Conservation (phyloP, 2,113 vertebrate species). For the Chaetodon auriga region DNA sequence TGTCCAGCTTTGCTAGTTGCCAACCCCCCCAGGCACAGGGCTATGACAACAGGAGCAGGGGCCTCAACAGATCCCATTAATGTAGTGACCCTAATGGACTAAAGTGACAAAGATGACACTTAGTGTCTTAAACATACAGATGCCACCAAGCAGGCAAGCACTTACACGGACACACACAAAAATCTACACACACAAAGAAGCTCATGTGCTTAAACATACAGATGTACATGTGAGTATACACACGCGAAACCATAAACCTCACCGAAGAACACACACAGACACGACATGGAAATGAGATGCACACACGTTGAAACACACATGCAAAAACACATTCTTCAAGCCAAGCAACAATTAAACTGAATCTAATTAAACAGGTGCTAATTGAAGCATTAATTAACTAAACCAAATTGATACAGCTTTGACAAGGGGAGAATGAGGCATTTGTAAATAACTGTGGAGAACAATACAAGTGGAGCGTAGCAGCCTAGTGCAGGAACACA, state of each 20-base stretch:
- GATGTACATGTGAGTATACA: neutral
- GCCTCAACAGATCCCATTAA: slow-evolving; percentile 67
- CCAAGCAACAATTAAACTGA: slow-evolving; percentile 41
- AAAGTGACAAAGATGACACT: slow-evolving; percentile 65
- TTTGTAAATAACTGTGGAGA: slow-evolving; percentile 37
- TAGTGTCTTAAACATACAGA: slow-evolving; percentile 26
- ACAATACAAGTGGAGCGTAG: slow-evolving; percentile 3
- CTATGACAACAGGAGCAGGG: slow-evolving; percentile 65
- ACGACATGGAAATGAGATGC: neutral
- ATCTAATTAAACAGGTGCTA: slow-evolving; percentile 58
- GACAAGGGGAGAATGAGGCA: slow-evolving; percentile 45
- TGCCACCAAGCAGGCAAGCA: slow-evolving; percentile 9
- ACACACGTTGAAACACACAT: slow-evolving; percentile 17
- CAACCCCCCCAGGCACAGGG: slow-evolving; percentile 27
- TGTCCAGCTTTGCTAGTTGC: slow-evolving; percentile 65
- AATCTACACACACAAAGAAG: neutral
- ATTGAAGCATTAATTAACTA: slow-evolving; percentile 59
- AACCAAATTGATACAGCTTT: slow-evolving; percentile 51
- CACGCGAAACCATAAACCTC: neutral
- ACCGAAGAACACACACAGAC: neutral
- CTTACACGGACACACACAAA: neutral
- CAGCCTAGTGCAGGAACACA: slow-evolving; percentile 13
- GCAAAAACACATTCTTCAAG: slow-evolving; percentile 31
- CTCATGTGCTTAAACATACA: neutral
- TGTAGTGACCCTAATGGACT: slow-evolving; percentile 60